Base-by-base conservation (phyloP, 23 tunicate genomes). In the Diplosoma virens region DNA sequence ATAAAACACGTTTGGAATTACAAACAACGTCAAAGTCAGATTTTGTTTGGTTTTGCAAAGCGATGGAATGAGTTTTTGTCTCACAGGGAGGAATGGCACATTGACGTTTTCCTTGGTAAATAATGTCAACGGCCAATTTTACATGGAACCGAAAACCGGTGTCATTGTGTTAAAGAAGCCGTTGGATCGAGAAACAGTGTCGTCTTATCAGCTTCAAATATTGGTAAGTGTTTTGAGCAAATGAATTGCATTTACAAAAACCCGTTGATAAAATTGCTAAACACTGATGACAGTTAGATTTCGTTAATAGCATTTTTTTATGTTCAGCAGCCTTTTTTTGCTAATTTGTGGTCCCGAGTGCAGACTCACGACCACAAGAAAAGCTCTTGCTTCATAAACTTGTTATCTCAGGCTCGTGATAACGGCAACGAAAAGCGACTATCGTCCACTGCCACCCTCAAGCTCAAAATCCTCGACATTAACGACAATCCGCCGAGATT, bases 401-500 rank as follows among this genome's bases (percentile, higher is more conserved):
- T 61, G 28, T 3, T 37, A 34, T 7, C 11, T 18, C 55, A 84
- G 89, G 89, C 67, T 11, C 36, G 27, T 17, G 89, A 84, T 32
- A 32, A 29, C 17, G 81, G 82, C 20, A 37, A 36, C 30, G 20
- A 22, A 25, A 76, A 32, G 28, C 70, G 78, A 17, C 17, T 76
- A 17, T 37, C 66, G 23, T 63, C 82, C 25, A 67, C 63, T 2
- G 82, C 65, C 1, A 55, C 30, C 0, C 66, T 84, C 1, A 67
- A 33, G 1, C 65, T 84, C 20, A 47, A 67, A 25, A 67, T 84
- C 5, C 82, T 76, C 21, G 89, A 84, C 60, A 73, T 84, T 24
- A 84, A 84, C 36, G 89, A 84, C 61, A 84, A 84, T 55, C 89
- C 89, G 0, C 89, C 89, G 0, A 33, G 77, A 24, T 84, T 84